Evolutionary conservation across 2,888 invertebrate genomes (phyloP), one percentile per base, ranked within the genome.

Genomic region (Andrena bicolor): DNA sequence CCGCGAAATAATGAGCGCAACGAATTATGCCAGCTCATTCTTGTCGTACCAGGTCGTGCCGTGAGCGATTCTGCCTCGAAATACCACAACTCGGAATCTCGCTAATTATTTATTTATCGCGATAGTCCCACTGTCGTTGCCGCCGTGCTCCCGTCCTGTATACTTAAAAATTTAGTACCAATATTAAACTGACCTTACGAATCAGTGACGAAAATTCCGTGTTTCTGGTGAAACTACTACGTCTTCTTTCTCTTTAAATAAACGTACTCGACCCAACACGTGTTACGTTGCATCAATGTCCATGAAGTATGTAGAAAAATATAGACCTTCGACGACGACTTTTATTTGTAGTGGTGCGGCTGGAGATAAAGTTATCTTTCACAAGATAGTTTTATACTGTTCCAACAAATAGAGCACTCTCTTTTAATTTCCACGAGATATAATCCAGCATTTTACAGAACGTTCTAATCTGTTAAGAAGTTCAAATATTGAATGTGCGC

Each of bases 1-100:
- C 66, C 65, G 48, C 26, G 61, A 83, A 88, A 86, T 82, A 85
- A 85, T 87, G 85, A 82, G 86, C 76, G 81, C 85, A 75, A 84
- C 78, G 82, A 83, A 85, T 91, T 92, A 80, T 90, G 92, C 92
- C 90, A 91, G 91, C 90, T 92, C 92, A 92, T 91, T 91, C 90
- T 86, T 85, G 85, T 85, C 82, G 86, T 90, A 88, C 88, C 87
- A 88, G 84, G 86, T 88, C 84, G 88, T 89, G 89, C 86, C 88
- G 89, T 83, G 82, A 86, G 79, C 86, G 87, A 86, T 80, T 87
- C 76, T 81, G 84, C 72, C 81, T 82, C 3, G 75, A 80, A 80
- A 86, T 81, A 86, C 71, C 77, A 77, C 73, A 75, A 84, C 66
- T 68, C 64, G 23, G 51, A 58, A 63, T 69, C 56, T 53, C 70